phyloP scores from a whole-genome alignment of 2,797 vertebrate genomes.

The Arrhamphus sclerolepis region DNA sequence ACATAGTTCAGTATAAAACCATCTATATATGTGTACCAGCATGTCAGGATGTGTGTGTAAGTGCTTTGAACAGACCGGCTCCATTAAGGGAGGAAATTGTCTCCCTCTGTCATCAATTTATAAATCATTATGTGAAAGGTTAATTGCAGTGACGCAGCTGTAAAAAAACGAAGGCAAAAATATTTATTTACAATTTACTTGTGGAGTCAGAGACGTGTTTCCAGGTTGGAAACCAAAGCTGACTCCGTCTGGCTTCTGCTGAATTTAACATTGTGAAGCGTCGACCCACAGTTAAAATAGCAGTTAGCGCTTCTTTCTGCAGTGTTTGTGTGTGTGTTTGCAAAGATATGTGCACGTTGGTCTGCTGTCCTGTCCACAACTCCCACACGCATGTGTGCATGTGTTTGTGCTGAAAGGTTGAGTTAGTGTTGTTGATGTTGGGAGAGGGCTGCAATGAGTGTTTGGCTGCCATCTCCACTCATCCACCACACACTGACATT shows the following conservation, averaged over 20 bases:
- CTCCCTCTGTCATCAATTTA: conserved; percentile 63
- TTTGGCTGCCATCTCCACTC: conserved; percentile 59
- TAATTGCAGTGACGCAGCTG: conserved; percentile 61
- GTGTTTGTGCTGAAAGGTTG: conserved; percentile 50
- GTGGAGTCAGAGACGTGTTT: conserved; percentile 49
- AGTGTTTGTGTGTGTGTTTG: conserved; percentile 26
- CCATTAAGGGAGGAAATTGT: conserved; percentile 63
- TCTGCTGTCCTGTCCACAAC: conserved; percentile 22
- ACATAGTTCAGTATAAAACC: conserved; percentile 31
- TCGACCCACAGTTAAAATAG: conserved; percentile 57
- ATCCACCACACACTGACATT: conserved; percentile 54
- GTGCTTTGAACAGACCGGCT: conserved; percentile 47
- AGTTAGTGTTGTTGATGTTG: conserved; percentile 69
- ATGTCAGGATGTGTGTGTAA: conserved; percentile 16
- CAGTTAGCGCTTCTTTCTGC: conserved; percentile 64
- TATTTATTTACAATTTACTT: conserved; percentile 72
- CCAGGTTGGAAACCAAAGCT: conserved; percentile 43
- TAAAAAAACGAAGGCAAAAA: conserved; percentile 56
- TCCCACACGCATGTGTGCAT: conserved; percentile 1
- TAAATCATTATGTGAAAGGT: conserved; percentile 66
- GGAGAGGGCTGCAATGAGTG: conserved; percentile 45
- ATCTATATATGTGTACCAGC: conserved; percentile 24
- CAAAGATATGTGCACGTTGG: conserved; percentile 26
- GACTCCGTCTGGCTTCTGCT: conserved; percentile 57
- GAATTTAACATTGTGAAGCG: conserved; percentile 58